Conservation (phyloP, 1,140 invertebrate genomes). For the Drepana arcuata region DNA sequence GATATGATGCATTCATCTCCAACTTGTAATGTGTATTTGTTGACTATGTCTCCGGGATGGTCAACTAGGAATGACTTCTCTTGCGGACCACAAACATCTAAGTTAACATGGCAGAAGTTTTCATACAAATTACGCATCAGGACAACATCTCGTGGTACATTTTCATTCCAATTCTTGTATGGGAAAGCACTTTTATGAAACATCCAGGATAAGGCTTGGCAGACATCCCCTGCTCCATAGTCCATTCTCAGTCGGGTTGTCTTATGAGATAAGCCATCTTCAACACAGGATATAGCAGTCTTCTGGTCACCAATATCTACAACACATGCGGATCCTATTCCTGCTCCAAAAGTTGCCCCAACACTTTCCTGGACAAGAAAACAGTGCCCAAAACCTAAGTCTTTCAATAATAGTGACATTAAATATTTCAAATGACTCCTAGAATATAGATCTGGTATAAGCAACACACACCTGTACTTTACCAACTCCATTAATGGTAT, state of each 20-base stretch:
- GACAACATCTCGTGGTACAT: slow-evolving; percentile 79
- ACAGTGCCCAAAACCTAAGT: slow-evolving; percentile 91
- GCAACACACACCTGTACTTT: slow-evolving; percentile 88
- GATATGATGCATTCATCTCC: slow-evolving; percentile 96
- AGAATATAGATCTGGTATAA: slow-evolving; percentile 94
- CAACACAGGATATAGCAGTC: slow-evolving; percentile 95
- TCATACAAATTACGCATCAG: slow-evolving; percentile 90
- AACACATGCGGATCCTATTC: slow-evolving; percentile 92
- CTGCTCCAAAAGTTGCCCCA: slow-evolving; percentile 94
- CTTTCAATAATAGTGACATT: slow-evolving; percentile 84
- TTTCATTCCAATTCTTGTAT: slow-evolving; percentile 83
- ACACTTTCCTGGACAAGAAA: slow-evolving; percentile 91
- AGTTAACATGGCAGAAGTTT: slow-evolving; percentile 91
- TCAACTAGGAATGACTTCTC: slow-evolving; percentile 85
- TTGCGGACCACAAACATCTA: slow-evolving; percentile 88
- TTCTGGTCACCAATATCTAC: slow-evolving; percentile 97
- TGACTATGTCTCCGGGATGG: slow-evolving; percentile 77
- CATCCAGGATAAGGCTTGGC: slow-evolving; percentile 88
- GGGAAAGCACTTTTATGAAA: slow-evolving; percentile 92
- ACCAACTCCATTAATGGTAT: slow-evolving; percentile 84
- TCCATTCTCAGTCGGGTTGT: slow-evolving; percentile 87
- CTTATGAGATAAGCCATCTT: slow-evolving; percentile 94
- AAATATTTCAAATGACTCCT: slow-evolving; percentile 89
- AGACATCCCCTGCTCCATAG: slow-evolving; percentile 92
- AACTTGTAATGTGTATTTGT: slow-evolving; percentile 86